Base-by-base conservation (phyloP, 1,140 invertebrate species). In the Coenobita brevimanus region DNA sequence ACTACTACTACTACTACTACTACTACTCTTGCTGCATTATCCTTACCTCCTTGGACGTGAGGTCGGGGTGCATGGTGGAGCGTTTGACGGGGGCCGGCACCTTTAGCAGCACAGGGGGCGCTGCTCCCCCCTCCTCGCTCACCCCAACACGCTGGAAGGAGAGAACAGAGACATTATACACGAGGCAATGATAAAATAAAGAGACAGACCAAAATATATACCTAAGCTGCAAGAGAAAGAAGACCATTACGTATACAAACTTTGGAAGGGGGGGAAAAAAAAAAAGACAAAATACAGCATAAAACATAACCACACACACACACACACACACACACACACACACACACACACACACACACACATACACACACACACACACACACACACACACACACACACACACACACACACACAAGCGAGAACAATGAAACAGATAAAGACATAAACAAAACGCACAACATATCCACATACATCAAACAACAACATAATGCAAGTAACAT, bases 41-140 rank as follows among this genome's bases (percentile, higher is more conserved):
- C 24, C 89, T 84, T 76, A 89, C 89, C 87, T 89, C 89, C 76
- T 89, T 88, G 43, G 89, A 82, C 50, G 79, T 82, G 43, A 87
- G 82, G 78, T 90, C 82, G n/a, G 89, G 87, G 75, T 90, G 89
- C 89, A 88, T 90, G 75, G 81, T 75, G 80, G 80, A 43, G 6
- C 85, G 87, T 62, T 84, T 81, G 73, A 50, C 62, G 10, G 76
- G 80, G 38, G 81, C 81, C 2, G 82, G 83, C 43, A 90, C 85
- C 83, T 71, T 71, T n/a, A 88, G 89, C 38, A 89, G 50, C 57
- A 86, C 83, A 3, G 90, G 88, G 10, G 83, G 36, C 57, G 69
- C 79, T 6, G 6, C 50, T 13, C 82, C 75, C 76, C 75, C 82
- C 27, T 82, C 75, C 64, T 78, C 81, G 54, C 79, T 87, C 71